Evolutionary conservation across 2,888 invertebrate genomes (phyloP).

Genomic region (Ephialtes manifestator): DNA sequence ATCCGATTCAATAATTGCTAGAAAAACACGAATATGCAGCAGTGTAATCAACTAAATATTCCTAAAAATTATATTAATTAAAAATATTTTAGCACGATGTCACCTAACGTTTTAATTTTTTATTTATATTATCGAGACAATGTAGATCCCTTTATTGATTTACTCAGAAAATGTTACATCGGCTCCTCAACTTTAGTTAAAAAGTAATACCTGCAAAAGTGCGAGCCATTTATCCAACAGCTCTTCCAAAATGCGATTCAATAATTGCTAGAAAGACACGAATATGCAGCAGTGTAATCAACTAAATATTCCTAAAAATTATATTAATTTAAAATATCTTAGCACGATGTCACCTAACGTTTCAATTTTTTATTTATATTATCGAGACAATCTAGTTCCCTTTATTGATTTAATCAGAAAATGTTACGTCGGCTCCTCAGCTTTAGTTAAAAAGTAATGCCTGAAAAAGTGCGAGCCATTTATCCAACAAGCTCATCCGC

Average conservation of each 20-base stretch:
- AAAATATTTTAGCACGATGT: too few relatives aligned
- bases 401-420: background rate
- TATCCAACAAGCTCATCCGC: background rate
- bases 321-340: too few relatives aligned
- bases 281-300: too few relatives aligned
- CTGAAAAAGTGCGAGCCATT: background rate
- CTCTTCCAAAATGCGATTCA: background rate
- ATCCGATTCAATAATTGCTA: constrained; percentile 17
- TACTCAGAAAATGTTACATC: background rate
- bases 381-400: background rate
- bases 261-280: too few relatives aligned
- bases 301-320: too few relatives aligned
- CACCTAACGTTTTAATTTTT: background rate
- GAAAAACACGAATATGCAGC: too few relatives aligned
- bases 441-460: background rate
- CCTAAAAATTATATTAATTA: too few relatives aligned
- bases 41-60: too few relatives aligned
- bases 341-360: too few relatives aligned
- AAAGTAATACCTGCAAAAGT: background rate
- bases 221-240: background rate
- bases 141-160: background rate
- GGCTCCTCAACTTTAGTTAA: background rate
- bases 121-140: background rate
- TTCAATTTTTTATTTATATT: background rate
- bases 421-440: background rate